Percentiles rank a stretch among this genome's conserved stretches.
Conservation (phyloP, 2,113 vertebrate species). For the Dolichallabes microphthalmus region DNA sequence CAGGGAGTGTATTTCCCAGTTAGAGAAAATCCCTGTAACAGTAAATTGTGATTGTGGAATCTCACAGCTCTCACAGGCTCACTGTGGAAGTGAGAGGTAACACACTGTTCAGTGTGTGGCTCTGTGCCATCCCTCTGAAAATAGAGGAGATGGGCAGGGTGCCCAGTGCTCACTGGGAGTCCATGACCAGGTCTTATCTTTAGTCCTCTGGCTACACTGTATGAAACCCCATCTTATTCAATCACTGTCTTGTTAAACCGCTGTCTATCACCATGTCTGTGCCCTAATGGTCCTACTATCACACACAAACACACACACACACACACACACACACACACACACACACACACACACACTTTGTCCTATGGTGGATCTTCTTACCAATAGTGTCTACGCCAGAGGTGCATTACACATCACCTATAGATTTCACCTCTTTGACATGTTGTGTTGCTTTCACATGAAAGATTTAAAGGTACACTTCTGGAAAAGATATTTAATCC, state of each 20-base stretch:
- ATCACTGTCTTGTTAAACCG: conserved; percentile 54
- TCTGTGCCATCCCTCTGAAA: conserved; percentile 39
- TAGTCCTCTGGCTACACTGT: conserved; percentile 34
- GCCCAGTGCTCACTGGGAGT: conserved; percentile 38
- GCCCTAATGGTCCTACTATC: conserved; percentile 36
- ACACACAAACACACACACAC: not conserved
- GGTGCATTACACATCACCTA: not conserved
- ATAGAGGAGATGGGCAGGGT: conserved; percentile 46
- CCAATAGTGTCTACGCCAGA: not conserved
- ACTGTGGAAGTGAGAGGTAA: conserved; percentile 33
- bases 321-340: not conserved
- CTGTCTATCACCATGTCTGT: conserved; percentile 46
- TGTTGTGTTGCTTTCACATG: not conserved
- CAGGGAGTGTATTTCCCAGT: not conserved
- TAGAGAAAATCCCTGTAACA: not conserved
- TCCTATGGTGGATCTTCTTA: not conserved
- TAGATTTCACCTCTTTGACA: not conserved
- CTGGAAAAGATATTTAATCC: not conserved
- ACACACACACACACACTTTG: not conserved
- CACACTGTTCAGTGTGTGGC: conserved; percentile 31
- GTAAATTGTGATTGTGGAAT: conserved; percentile 24
- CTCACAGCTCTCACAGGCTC: conserved; percentile 18
- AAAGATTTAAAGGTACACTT: not conserved
- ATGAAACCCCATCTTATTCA: conserved; percentile 50
- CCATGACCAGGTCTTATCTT: conserved; percentile 34